Percentiles rank a stretch among this genome's conserved stretches.
Evolutionary conservation across 1,140 invertebrate genomes (phyloP).

Genomic region (Hypothenemus hampei): DNA sequence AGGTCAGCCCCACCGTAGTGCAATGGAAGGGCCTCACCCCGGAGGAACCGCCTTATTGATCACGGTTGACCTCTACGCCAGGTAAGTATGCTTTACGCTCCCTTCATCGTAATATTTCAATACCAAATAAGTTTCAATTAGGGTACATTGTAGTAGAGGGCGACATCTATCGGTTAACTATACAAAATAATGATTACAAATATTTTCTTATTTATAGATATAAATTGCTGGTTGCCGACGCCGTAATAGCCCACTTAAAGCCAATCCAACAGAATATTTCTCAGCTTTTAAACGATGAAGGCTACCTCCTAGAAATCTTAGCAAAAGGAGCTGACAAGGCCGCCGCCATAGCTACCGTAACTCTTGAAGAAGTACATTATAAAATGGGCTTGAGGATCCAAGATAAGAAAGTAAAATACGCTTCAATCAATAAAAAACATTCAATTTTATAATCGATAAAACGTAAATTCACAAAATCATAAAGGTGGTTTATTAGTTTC

Average conservation of each 20-base stretch:
- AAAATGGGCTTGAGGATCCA: slow-evolving; percentile 56
- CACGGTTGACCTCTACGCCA: too few species aligned
- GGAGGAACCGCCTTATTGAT: background rate
- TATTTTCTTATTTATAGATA: slow-evolving; percentile 55
- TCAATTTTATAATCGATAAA: too few species aligned
- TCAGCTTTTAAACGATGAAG: slow-evolving; percentile 54
- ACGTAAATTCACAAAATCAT: too few species aligned
- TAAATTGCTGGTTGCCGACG: slow-evolving; percentile 71
- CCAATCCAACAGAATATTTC: slow-evolving; percentile 66
- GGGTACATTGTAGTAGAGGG: too few species aligned
- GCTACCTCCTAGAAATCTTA: slow-evolving; percentile 65
- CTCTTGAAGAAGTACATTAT: slow-evolving; percentile 62
- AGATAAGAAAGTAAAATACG: too few species aligned
- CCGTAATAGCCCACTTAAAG: slow-evolving; percentile 62
- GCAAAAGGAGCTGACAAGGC: slow-evolving; percentile 67
- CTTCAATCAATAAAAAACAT: too few species aligned
- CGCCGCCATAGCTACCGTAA: slow-evolving; percentile 58
- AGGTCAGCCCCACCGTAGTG: slow-evolving; percentile 64
- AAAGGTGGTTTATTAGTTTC: too few species aligned
- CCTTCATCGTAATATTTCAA: too few species aligned
- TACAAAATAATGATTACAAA: too few species aligned
- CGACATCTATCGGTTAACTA: too few species aligned
- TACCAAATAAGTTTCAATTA: too few species aligned
- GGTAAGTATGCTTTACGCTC: too few species aligned
- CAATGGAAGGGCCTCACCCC: slow-evolving; percentile 49